Evolutionary conservation across 2,888 invertebrate species (phyloP).

Genomic region (Polydrusus cervinus): DNA sequence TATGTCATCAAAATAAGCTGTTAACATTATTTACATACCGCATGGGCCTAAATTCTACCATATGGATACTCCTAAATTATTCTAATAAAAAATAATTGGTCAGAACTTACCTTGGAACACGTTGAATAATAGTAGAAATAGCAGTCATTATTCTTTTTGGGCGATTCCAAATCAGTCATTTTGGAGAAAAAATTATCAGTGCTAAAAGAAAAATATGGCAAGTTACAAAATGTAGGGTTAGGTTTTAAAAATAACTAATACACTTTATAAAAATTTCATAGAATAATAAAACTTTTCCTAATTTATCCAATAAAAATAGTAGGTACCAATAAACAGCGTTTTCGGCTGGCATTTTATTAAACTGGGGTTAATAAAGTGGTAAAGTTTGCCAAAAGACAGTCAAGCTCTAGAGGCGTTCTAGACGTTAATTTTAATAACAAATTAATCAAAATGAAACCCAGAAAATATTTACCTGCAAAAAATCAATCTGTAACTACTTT

Average conservation of each 20-base stretch:
- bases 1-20: too few relatives aligned
- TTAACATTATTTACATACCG: not conserved
- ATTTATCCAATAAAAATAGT: not conserved
- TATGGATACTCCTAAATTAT: slow-evolving; percentile 37
- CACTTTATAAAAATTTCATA: not conserved
- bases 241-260: not conserved
- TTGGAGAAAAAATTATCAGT: slow-evolving; percentile 72
- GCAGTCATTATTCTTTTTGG: slow-evolving; percentile 87
- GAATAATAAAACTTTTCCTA: not conserved
- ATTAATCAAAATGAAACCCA: slow-evolving; percentile 16
- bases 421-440: slow-evolving; percentile 1
- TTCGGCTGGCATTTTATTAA: slow-evolving; percentile 26
- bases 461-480: slow-evolving; percentile 26
- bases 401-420: not conserved
- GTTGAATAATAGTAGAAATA: slow-evolving; percentile 93
- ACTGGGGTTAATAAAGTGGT: not conserved
- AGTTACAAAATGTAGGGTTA: slow-evolving; percentile 15
- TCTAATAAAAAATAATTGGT: not conserved
- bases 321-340: slow-evolving; percentile 30
- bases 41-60: slow-evolving; percentile 30
- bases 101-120: slow-evolving; percentile 87
- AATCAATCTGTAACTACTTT: slow-evolving; percentile 2
- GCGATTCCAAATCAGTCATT: slow-evolving; percentile 78
- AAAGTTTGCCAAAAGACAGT: not conserved
- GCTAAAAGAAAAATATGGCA: slow-evolving; percentile 63